A percentile compares a stretch with the other conserved stretches of the same genome.
These are phyloP conservation scores for Porites australiensis DNA, from an alignment of 64 coral and sea anemone species.

Conservation along the genomic window DNA sequence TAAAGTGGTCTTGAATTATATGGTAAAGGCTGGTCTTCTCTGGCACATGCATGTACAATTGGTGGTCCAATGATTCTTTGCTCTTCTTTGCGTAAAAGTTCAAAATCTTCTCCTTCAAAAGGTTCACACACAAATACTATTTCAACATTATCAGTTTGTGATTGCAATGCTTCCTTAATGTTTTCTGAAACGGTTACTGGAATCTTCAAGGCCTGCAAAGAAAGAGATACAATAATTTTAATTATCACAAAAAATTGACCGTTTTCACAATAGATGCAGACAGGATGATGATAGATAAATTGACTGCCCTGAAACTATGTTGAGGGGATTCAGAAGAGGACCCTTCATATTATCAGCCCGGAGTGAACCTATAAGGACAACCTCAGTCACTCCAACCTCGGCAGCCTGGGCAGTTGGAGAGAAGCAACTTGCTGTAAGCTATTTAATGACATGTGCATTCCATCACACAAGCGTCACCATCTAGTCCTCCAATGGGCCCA, in stretches of 20 bases:
- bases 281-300: too few species aligned
- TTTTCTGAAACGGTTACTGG: constrained; percentile 68
- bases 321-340: too few species aligned
- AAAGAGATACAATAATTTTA: background rate
- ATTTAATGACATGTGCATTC: too few species aligned
- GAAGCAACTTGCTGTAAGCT: too few species aligned
- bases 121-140: constrained; percentile 95
- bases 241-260: background rate
- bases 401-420: too few species aligned
- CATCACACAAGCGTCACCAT: too few species aligned
- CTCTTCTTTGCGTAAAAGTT: constrained; percentile 81
- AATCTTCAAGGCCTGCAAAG: constrained; percentile 74
- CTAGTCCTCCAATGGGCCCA: too few species aligned
- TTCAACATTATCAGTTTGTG: constrained; percentile 78
- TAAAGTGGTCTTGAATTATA: constrained; percentile 92
- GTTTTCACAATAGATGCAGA: too few species aligned
- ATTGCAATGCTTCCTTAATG: constrained; percentile 68
- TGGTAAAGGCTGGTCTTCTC: constrained; percentile 78
- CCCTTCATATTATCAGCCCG: too few species aligned
- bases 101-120: constrained; percentile 97
- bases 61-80: constrained; percentile 96
- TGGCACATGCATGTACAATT: constrained; percentile 78
- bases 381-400: too few species aligned
- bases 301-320: too few species aligned
- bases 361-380: too few species aligned